Percentiles rank a stretch among this genome's conserved stretches.
Conservation (phyloP, 2,113 vertebrate genomes). For the Scartelaos histophorus region DNA sequence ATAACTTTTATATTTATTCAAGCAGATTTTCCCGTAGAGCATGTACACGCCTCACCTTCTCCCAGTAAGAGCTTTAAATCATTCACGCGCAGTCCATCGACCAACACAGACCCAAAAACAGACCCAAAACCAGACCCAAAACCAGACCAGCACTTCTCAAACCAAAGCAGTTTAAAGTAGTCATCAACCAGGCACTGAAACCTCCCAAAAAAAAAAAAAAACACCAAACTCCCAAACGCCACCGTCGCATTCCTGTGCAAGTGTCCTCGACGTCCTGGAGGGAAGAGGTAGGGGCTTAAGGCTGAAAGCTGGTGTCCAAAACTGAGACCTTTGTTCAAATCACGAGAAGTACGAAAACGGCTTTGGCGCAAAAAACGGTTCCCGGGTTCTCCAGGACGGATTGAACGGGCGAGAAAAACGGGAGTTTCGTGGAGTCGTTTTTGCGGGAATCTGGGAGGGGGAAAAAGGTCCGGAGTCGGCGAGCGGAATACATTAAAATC, state of each 20-base stretch:
- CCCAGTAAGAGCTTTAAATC: constrained; percentile 23
- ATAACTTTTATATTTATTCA: constrained; percentile 81
- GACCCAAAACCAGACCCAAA: background rate
- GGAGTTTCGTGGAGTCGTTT: background rate
- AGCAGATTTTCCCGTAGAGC: constrained; percentile 80
- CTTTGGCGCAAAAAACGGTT: constrained; percentile 60
- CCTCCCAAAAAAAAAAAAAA: constrained; percentile 22
- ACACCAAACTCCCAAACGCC: constrained; percentile 10
- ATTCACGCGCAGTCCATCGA: constrained; percentile 53
- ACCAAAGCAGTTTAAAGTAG: constrained; percentile 12
- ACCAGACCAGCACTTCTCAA: background rate
- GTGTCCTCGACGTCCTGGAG: constrained; percentile 58
- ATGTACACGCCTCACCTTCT: constrained; percentile 62
- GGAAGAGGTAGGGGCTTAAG: constrained; percentile 77
- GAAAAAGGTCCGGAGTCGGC: constrained; percentile 10
- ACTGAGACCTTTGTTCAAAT: background rate
- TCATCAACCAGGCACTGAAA: constrained; percentile 63
- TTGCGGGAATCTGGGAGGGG: background rate
- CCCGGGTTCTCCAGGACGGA: constrained; percentile 30
- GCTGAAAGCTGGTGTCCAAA: constrained; percentile 77
- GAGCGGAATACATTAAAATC: constrained; percentile 21
- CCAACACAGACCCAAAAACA: background rate
- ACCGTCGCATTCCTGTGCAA: constrained; percentile 53
- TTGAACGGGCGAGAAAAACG: constrained; percentile 9
- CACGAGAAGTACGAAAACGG: background rate